Evolutionary conservation across 2,888 invertebrate genomes (phyloP).

Genomic region (Coelogynopora nodosa): DNA sequence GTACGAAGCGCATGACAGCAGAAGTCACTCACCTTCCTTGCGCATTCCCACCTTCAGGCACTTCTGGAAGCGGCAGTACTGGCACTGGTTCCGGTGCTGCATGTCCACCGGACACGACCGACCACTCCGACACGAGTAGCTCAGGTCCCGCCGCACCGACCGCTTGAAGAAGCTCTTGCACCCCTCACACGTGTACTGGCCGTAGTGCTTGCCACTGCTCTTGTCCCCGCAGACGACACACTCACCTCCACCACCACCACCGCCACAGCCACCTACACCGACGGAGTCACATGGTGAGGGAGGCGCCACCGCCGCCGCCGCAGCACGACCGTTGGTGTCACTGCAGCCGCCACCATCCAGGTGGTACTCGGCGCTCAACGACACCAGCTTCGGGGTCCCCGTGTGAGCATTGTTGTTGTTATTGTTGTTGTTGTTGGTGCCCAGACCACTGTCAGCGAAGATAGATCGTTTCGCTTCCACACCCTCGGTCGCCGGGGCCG

Average conservation of each 20-base stretch:
- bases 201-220: slow-evolving; percentile 83
- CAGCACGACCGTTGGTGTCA: not conserved
- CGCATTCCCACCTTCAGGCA: slow-evolving; percentile 99
- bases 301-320: no score
- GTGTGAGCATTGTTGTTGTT: not conserved
- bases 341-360: no score
- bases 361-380: not conserved
- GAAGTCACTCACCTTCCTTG: slow-evolving; percentile 99
- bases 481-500: not conserved
- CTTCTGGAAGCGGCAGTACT: slow-evolving; percentile 96
- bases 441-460: no score
- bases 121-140: slow-evolving; percentile 93
- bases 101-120: slow-evolving; percentile 97
- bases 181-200: slow-evolving; percentile 91
- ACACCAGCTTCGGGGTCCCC: not conserved
- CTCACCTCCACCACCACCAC: slow-evolving; percentile 15
- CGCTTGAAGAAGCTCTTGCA: slow-evolving; percentile 99
- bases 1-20: no score
- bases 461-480: not conserved
- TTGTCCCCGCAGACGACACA: slow-evolving; percentile 47
- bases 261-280: not conserved
- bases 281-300: not conserved
- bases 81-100: slow-evolving; percentile 98
- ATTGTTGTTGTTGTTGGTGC: not conserved
- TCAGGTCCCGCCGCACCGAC: slow-evolving; percentile 90